Percentiles rank a stretch among this genome's conserved stretches.
Evolutionary conservation across 2,113 vertebrate genomes (phyloP).

Genomic region (Halcyon malimbica): DNA sequence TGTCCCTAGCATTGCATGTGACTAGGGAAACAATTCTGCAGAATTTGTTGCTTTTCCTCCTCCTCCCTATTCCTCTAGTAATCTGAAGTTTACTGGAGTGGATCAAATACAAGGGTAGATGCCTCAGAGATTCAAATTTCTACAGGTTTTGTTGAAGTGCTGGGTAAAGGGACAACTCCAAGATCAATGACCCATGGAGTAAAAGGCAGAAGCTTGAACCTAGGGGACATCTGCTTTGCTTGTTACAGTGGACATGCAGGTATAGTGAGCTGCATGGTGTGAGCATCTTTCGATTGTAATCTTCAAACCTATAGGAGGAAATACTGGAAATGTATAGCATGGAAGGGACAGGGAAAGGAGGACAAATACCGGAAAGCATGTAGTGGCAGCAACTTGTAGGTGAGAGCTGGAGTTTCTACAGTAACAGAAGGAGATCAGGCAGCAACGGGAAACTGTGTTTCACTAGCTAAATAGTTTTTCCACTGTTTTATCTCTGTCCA

Average conservation of each 20-base stretch:
- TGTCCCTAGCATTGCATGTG: fast-evolving
- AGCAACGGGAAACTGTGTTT: background rate
- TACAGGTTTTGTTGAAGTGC: background rate
- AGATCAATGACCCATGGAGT: fast-evolving
- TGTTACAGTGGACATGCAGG: background rate
- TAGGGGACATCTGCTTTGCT: background rate
- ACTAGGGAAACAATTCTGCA: background rate
- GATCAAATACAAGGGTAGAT: background rate
- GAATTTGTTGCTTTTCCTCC: background rate
- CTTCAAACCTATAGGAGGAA: background rate
- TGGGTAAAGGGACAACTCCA: background rate
- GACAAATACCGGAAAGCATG: background rate
- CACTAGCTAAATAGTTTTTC: background rate
- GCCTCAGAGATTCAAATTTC: background rate
- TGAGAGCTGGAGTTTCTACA: background rate
- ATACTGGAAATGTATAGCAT: fast-evolving
- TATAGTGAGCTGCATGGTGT: fast-evolving
- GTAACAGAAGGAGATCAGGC: background rate
- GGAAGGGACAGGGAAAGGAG: background rate
- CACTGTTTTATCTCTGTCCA: background rate
- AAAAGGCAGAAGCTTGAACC: background rate
- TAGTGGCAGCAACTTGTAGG: background rate
- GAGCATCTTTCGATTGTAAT: background rate
- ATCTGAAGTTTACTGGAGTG: background rate
- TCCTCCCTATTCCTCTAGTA: background rate